Conservation (phyloP, 2,113 vertebrate species). For the Dromiciops gliroides region DNA sequence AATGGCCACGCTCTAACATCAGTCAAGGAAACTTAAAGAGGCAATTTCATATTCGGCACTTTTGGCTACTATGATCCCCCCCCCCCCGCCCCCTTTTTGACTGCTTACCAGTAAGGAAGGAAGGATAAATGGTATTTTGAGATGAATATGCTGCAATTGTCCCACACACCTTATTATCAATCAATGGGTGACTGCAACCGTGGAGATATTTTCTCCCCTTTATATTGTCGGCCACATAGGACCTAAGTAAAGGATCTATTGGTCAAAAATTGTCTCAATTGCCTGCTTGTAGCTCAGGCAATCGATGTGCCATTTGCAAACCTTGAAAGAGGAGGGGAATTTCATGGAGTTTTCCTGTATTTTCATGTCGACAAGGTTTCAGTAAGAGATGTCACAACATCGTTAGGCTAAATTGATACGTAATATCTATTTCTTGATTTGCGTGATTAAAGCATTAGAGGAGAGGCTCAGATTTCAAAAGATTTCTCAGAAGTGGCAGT, state of each 20-base stretch:
- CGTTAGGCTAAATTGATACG: constrained; percentile 68
- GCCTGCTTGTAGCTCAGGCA: neutral
- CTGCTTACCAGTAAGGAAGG: neutral
- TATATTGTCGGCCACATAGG: constrained; percentile 66
- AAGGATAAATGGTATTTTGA: constrained; percentile 21
- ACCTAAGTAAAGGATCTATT: constrained; percentile 38
- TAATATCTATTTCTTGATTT: constrained; percentile 80
- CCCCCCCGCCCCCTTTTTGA: too few species aligned
- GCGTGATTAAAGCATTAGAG: constrained; percentile 81
- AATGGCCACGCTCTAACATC: neutral
- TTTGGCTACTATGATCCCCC: constrained; percentile 2
- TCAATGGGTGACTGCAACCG: constrained; percentile 57
- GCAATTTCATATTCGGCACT: neutral
- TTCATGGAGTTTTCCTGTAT: constrained; percentile 51
- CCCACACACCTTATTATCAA: constrained; percentile 3
- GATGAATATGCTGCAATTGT: constrained; percentile 36
- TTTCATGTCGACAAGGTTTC: constrained; percentile 68
- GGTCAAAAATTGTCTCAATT: constrained; percentile 46
- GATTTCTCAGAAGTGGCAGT: constrained; percentile 75
- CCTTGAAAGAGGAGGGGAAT: constrained; percentile 6
- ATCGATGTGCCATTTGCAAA: constrained; percentile 24
- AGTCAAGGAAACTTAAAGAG: neutral
- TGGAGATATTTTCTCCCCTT: constrained; percentile 71
- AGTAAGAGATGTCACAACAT: constrained; percentile 68
- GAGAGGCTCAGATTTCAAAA: constrained; percentile 79